Evolutionary conservation across 2,113 vertebrate species (phyloP).

Genomic region (Mesocricetus auratus): DNA sequence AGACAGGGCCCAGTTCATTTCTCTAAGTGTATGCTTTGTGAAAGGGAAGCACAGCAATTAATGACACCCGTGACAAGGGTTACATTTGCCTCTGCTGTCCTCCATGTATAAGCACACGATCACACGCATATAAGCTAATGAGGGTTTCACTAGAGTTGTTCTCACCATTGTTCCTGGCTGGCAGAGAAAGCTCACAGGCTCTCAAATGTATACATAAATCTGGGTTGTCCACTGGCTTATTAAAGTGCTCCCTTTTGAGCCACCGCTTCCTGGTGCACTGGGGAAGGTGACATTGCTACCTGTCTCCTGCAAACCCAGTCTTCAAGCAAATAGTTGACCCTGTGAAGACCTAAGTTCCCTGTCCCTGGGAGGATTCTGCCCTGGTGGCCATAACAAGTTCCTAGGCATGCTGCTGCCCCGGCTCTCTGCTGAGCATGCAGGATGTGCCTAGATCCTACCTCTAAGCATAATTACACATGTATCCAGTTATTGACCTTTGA

Average conservation of each 20-base stretch:
- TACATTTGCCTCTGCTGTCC: not conserved
- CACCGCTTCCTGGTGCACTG: not conserved
- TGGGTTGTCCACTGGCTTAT: not conserved
- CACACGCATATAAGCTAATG: conserved; percentile 63
- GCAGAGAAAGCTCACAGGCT: not conserved
- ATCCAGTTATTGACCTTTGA: not conserved
- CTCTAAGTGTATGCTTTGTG: not conserved
- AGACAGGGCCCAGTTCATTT: not conserved
- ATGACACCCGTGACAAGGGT: not conserved
- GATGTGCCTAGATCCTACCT: not conserved
- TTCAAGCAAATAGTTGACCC: not conserved
- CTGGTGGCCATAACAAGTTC: not conserved
- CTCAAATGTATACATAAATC: not conserved
- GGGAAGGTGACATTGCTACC: conserved; percentile 47
- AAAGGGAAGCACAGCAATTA: not conserved
- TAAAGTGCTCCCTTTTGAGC: not conserved
- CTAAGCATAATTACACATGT: fast-evolving
- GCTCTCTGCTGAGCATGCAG: not conserved
- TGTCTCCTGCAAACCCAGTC: not conserved
- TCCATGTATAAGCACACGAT: fast-evolving
- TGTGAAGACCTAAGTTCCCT: not conserved
- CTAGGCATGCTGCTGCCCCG: fast-evolving
- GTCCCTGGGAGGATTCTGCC: not conserved
- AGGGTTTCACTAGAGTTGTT: not conserved
- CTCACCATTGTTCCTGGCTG: not conserved